Evolutionary conservation across 1,140 invertebrate species (phyloP), one percentile per base, ranked within the genome.

Genomic region (Drosophila erecta): DNA sequence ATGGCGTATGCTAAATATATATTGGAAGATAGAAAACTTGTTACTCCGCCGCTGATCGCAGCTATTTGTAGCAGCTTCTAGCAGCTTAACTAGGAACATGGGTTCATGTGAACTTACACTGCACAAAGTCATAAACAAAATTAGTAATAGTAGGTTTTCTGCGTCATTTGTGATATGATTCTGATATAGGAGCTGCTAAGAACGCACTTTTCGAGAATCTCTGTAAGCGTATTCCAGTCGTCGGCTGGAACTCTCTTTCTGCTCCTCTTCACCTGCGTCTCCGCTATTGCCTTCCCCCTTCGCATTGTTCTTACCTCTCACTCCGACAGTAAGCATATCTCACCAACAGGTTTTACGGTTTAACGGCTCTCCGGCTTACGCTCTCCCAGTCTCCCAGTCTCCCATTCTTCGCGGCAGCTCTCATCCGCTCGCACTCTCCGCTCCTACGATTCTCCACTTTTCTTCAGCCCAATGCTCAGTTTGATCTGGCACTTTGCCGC

Each of bases 311-410:
- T 46, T n/a, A 27, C 10, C 40, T 40, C 49, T 40, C 27, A 22
- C 44, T 49, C 20, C 8, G 8, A 33, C 37, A 47, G 44, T 62
- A 12, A 49, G 41, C 44, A 56, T 59, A 61, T 53, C 59, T 53
- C 59, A 71, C 50, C 15, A 64, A 61, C 81, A 69, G 81, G 81
- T 85, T 85, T 78, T 47, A 44, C 71, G 38, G 53, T 51, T 75
- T 75, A 66, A 47, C 43, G 38, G 20, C 44, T 56, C 70, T 53
- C 55, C 15, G 11, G 59, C 59, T 62, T 41, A 62, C 54, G 54
- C 59, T 59, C 59, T 41, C 11, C 17, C 12, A 40, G 17, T 17
- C 20, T 54, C 4, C 30, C 38, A 20, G 17, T 30, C 33, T 40
- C 37, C 30, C 24, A 35, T 11, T 15, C 55, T 24, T 17, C 20